Evolutionary conservation across 2,113 vertebrate genomes (phyloP), one percentile per base, ranked within the genome.

Genomic region (Gulo gulo): DNA sequence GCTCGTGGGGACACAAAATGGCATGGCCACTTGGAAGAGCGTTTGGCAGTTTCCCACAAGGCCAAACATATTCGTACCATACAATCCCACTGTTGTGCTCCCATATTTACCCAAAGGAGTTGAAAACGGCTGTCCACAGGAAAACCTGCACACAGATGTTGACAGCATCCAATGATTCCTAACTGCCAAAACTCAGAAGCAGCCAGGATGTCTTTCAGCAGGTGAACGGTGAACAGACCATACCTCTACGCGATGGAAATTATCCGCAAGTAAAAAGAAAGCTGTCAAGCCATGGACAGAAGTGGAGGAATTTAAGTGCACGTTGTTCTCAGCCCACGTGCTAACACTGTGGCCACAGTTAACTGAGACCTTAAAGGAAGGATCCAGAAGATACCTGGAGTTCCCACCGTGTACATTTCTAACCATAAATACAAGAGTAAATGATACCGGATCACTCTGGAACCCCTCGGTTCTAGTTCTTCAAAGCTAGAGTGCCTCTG

Each of bases 371-470:
- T 99, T 18, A 99, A 99, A 96, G 98, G 99, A 69, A 98, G 99
- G 87, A 97, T 99, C n/a, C 98, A 99, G 52, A 99, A 99, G 97
- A 99, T 99, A 81, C 99, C 99, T 2, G 99, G 99, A 61, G 99
- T 99, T 4, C 99, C 99, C 65, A 71, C 74, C 10, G 4, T 31
- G 15, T 15, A 45, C 26, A 31, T 78, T 78, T 78, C 74, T 5
- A 47, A 26, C 73, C 7, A 61, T 98, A 99, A 99, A 97, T 99
- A 99, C 97, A 99, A 99, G 88, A 99, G 99, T 97, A 99, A 99
- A 97, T 98, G 99, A 99, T 99, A 99, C 99, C 99, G 21, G 99
- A 99, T 98, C 99, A 99, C 98, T 99, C 99, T 0, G 99, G 99
- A 97, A 99, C 99, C 21, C 99, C 99, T 94, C 98, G 99, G 86